phyloP scores from a whole-genome alignment of 2,888 invertebrate species.

The Ennomos fuscantarius region DNA sequence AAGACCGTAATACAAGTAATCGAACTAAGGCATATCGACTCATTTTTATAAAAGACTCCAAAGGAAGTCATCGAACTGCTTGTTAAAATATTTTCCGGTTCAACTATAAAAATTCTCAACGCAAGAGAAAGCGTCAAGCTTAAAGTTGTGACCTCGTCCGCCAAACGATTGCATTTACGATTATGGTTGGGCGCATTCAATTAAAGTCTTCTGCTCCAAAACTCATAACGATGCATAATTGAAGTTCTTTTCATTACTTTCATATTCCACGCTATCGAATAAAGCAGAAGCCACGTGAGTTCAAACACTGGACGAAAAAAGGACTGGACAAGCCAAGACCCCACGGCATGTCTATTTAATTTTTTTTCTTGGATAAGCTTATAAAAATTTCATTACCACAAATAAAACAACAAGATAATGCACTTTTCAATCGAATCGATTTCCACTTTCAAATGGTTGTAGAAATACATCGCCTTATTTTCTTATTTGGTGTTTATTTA shows the following conservation, averaged over 20 bases:
- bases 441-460: no score
- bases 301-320: conserved; percentile 9
- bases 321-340: background rate
- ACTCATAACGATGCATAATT: conserved; percentile 16
- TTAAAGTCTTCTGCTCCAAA: conserved; percentile 27
- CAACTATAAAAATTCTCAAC: background rate
- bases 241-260: conserved; percentile 24
- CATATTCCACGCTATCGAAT: conserved; percentile 29
- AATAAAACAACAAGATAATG: no score
- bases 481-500: no score
- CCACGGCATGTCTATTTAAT: no score
- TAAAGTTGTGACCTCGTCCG: conserved; percentile 6
- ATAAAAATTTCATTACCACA: no score
- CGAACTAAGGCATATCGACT: no score
- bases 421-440: no score
- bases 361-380: no score
- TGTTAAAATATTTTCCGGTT: no score
- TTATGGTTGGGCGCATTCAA: conserved; percentile 14
- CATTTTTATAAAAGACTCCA: background rate
- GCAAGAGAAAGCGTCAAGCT: conserved; percentile 6
- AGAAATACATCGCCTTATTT: no score
- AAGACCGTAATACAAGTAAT: no score
- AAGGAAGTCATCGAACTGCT: no score
- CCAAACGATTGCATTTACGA: conserved; percentile 15
- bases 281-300: conserved; percentile 30